Evolutionary conservation across 2,113 vertebrate species (phyloP).

Genomic region (Poecilia latipinna): DNA sequence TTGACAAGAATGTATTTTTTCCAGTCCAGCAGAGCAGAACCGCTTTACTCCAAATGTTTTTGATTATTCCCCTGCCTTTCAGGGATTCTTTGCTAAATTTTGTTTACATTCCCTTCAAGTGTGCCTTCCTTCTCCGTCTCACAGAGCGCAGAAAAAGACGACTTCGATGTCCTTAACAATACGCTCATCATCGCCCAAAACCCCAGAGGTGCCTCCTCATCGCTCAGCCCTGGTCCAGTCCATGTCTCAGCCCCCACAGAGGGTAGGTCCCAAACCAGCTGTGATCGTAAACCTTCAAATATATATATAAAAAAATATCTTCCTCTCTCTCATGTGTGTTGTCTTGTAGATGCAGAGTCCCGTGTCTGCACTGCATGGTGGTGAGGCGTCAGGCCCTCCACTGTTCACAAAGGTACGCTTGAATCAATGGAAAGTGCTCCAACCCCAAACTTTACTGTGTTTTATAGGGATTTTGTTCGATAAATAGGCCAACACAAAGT

Average conservation of each 20-base stretch:
- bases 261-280: conserved; percentile 58
- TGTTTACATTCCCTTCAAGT: conserved; percentile 30
- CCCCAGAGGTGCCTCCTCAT: conserved; percentile 76
- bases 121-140: conserved; percentile 37
- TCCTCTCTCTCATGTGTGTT: background rate
- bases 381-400: conserved; percentile 82
- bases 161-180: conserved; percentile 95
- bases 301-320: background rate
- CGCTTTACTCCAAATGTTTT: conserved; percentile 24
- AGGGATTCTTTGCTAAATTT: conserved; percentile 38
- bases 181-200: conserved; percentile 89
- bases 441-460: background rate
- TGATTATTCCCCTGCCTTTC: conserved; percentile 34
- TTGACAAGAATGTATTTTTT: background rate
- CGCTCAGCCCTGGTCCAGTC: conserved; percentile 92
- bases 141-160: conserved; percentile 93
- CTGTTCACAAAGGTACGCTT: conserved; percentile 89
- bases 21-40: background rate
- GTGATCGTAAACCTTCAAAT: too few species aligned
- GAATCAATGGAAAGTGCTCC: background rate
- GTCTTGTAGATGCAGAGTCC: conserved; percentile 88
- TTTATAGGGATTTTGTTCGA: background rate
- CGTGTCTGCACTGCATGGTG: conserved; percentile 78
- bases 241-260: conserved; percentile 82
- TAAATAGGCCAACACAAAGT: background rate